Evolutionary conservation across 2,113 vertebrate genomes (phyloP), one percentile per base, ranked within the genome.

Genomic region (Crypturellus undulatus): DNA sequence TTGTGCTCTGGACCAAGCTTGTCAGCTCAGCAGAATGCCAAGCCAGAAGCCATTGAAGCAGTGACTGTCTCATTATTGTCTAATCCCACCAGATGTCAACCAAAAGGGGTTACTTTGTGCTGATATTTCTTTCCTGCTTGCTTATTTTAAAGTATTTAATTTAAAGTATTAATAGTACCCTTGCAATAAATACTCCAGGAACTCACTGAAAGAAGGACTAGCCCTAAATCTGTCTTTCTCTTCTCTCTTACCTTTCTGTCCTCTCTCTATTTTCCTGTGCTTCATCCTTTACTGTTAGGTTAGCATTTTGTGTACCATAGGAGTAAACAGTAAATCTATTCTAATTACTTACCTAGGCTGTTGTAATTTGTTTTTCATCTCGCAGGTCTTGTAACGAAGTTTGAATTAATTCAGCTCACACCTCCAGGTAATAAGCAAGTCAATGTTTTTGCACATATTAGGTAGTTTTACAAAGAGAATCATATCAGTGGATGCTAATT

Each of bases 371-470:
- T 90, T 92, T 96, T 56, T 95, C 40, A 34, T 92, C 49, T 96
- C 94, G 67, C 89, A 98, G 98, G 92, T 84, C 97, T 98, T 90
- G 90, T 94, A 18, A 97, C 97, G 19, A 98, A 96, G 75, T 95
- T 99, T 96, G 97, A 98, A 80, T 97, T 99, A 96, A 97, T 98
- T 95, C 98, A 99, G 69, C 90, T 98, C 85, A 83, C 96, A 38
- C 92, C 97, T 89, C 98, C 98, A 98, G 97, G 98, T 98, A 97
- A 96, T 59, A 71, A 69, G 38, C 25, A 67, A 72, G 16, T 75
- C 93, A 92, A 77, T 92, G 28, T 42, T 93, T 72, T 94, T 91
- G 67, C 38, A 85, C 79, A 43, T 75, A 36, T 34, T 52, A 28
- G 5, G 84, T 58, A 71, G 42, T 89, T 78, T 68, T 30, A 62